These are phyloP conservation scores for Condylura cristata DNA, from an alignment of 2,113 vertebrate species.

Conservation along the genomic window DNA sequence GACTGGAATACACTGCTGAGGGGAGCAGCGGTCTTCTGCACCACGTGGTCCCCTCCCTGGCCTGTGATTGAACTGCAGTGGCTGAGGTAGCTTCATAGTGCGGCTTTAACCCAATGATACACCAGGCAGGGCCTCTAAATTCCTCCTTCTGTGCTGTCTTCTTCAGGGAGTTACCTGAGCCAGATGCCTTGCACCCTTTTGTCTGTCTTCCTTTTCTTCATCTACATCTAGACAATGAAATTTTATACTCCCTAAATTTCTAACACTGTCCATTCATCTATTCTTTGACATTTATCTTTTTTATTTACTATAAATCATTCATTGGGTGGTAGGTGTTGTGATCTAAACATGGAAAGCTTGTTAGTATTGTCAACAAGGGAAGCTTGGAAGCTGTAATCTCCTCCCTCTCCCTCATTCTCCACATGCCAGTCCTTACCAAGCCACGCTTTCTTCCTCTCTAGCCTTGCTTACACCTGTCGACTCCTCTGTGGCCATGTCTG, in stretches of 20 bases:
- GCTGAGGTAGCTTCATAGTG: too few species aligned
- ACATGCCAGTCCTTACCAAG: not conserved
- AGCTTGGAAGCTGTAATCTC: not conserved
- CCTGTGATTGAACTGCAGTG: too few species aligned
- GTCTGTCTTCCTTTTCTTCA: not conserved
- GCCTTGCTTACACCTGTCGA: not conserved
- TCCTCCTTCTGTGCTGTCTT: not conserved
- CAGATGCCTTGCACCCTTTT: not conserved
- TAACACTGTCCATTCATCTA: not conserved
- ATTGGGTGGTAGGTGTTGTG: not conserved
- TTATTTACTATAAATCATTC: slow-evolving; percentile 23
- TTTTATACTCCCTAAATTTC: not conserved
- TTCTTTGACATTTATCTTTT: slow-evolving; percentile 3
- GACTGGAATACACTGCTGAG: too few species aligned
- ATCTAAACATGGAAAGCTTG: not conserved
- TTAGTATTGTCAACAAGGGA: not conserved
- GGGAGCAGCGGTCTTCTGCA: too few species aligned
- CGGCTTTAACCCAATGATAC: too few species aligned
- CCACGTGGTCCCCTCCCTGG: too few species aligned
- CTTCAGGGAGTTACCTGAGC: not conserved
- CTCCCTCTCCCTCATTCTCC: not conserved
- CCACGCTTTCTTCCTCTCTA: not conserved
- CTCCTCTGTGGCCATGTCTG: not conserved
- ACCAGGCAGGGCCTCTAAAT: too few species aligned
- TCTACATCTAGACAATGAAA: not conserved